Evolutionary conservation across 2,888 invertebrate genomes (phyloP).

Genomic region (Eupithecia centaureata): DNA sequence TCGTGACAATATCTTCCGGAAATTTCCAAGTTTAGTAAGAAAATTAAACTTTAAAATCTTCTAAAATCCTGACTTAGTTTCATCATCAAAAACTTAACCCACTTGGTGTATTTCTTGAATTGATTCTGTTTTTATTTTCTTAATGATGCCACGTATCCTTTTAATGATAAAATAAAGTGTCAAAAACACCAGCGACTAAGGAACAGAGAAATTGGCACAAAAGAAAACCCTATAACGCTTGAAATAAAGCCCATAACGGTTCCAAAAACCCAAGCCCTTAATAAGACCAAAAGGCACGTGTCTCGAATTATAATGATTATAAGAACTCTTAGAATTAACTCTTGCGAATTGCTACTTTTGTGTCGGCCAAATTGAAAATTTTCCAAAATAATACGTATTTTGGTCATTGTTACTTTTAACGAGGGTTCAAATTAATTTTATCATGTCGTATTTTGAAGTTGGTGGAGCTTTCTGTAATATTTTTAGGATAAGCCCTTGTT

Average conservation of each 20-base stretch:
- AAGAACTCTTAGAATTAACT: conserved; percentile 42
- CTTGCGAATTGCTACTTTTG: conserved; percentile 36
- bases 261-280: conserved; percentile 33
- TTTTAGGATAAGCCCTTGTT: conserved; percentile 4
- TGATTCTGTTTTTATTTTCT: conserved; percentile 7
- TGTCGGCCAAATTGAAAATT: conserved; percentile 38
- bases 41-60: too few species aligned
- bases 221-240: background rate
- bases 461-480: background rate
- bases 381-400: conserved; percentile 31
- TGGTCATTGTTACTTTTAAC: conserved; percentile 35
- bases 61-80: background rate
- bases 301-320: conserved; percentile 44
- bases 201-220: conserved; percentile 10
- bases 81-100: background rate
- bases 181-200: conserved; percentile 16
- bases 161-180: conserved; percentile 19
- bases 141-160: conserved; percentile 11
- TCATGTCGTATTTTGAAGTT: conserved; percentile 20
- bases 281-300: conserved; percentile 42
- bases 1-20: too few species aligned
- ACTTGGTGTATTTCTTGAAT: background rate
- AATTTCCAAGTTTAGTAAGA: too few species aligned
- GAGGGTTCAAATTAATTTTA: conserved; percentile 33
- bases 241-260: conserved; percentile 35